Evolutionary conservation across 2,888 invertebrate genomes (phyloP).

Genomic region (Criorhina ranunculi): DNA sequence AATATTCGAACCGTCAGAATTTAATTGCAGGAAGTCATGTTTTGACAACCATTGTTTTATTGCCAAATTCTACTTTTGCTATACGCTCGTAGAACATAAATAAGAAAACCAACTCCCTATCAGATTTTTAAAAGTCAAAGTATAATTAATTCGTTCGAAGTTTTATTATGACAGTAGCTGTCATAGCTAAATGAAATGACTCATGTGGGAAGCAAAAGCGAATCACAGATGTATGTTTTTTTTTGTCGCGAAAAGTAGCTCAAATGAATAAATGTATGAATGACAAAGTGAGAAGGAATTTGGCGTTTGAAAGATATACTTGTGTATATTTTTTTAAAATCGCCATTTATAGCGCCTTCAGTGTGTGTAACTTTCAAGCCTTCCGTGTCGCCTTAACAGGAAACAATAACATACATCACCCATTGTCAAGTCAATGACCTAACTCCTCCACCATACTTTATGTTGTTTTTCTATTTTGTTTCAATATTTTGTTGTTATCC

Average conservation of each 20-base stretch:
- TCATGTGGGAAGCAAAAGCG: conserved; percentile 32
- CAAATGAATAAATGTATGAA: conserved; percentile 15
- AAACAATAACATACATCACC: conserved; percentile 43
- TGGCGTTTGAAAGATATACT: neutral
- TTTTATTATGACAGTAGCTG: conserved; percentile 42
- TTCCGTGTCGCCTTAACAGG: conserved; percentile 21
- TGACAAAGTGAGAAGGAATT: conserved; percentile 27
- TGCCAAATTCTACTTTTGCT: conserved; percentile 10
- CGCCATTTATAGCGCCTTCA: conserved; percentile 4
- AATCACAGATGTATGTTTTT: neutral
- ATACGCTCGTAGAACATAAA: neutral
- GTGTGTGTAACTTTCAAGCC: neutral
- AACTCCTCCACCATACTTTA: conserved; percentile 21
- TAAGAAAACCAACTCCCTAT: neutral
- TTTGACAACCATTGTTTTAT: neutral
- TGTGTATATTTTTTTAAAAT: neutral
- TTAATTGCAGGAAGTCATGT: neutral
- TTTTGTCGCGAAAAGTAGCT: conserved; percentile 48
- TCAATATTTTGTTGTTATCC: conserved; percentile 47
- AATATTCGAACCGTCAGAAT: conserved; percentile 5
- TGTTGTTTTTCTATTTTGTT: conserved; percentile 38
- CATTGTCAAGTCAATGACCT: conserved; percentile 53
- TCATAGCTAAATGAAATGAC: conserved; percentile 32
- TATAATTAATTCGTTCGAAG: conserved; percentile 37
- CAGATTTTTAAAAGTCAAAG: conserved; percentile 13